Evolutionary conservation across 2,888 invertebrate genomes (phyloP).

Genomic region (Heliothis peltigera): DNA sequence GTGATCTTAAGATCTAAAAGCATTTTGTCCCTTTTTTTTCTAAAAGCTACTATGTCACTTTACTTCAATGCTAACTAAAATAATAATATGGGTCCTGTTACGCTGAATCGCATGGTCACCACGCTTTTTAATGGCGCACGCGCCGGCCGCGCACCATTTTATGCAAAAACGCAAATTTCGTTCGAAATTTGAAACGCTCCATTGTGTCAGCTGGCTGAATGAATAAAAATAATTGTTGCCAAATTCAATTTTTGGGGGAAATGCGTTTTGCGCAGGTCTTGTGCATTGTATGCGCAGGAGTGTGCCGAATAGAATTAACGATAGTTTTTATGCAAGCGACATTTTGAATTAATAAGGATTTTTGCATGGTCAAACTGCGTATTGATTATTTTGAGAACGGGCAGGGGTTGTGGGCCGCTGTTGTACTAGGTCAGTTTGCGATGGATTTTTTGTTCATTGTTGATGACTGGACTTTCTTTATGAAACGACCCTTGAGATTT

Average conservation of each 20-base stretch:
- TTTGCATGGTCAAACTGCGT: constrained; percentile 78
- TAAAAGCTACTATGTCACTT: too few species aligned
- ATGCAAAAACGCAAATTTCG: constrained; percentile 90
- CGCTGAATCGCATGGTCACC: constrained; percentile 64
- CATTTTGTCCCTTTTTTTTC: too few species aligned
- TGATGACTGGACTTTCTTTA: not conserved
- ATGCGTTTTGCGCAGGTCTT: constrained; percentile 70
- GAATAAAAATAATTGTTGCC: constrained; percentile 87
- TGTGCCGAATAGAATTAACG: constrained; percentile 83
- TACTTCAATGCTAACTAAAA: too few species aligned
- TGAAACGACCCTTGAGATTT: not conserved
- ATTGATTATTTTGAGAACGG: constrained; percentile 69
- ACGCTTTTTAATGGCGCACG: constrained; percentile 81
- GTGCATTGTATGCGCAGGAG: constrained; percentile 75
- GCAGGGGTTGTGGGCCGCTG: constrained; percentile 59
- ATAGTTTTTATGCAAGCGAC: constrained; percentile 84
- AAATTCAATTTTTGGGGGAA: constrained; percentile 84
- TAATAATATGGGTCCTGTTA: not conserved
- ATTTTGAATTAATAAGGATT: constrained; percentile 80
- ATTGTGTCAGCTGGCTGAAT: constrained; percentile 80
- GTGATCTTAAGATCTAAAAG: too few species aligned
- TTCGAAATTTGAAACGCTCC: constrained; percentile 89
- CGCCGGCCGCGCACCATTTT: constrained; percentile 83
- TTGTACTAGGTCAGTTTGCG: constrained; percentile 44
- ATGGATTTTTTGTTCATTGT: not conserved